Evolutionary conservation across 2,797 vertebrate species (phyloP), one percentile per base, ranked within the genome.

Genomic region (Tokudaia muenninki): DNA sequence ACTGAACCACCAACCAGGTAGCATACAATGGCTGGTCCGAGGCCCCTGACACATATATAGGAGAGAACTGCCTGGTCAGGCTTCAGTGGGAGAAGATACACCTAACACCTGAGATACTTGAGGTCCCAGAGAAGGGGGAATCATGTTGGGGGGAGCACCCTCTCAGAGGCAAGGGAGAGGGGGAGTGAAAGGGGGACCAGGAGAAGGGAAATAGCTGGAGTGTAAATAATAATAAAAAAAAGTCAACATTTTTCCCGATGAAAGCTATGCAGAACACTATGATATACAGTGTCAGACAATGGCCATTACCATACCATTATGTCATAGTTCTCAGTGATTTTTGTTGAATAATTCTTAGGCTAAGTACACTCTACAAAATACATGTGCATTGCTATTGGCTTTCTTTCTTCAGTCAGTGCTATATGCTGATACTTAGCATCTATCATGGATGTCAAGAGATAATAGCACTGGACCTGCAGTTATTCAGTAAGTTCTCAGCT

Each of bases 381-480:
- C 84, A 70, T 14, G 16, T 59, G 29, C 14, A 65, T 84, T 61
- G 34, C 84, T 31, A 6, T 61, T 31, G 26, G 1, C 4, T 94
- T 19, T 93, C n/a, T 91, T 87, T 83, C 89, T 88, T n/a, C 41
- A 84, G 47, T 90, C 74, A 87, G 79, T 57, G 24, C 14, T 59
- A 19, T 47, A 72, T 74, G 31, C 22, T 94, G 24, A 77, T 47
- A 87, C 41, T 11, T 65, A 90, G 75, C 22, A 41, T 12, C 21
- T 29, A 50, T 74, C 4, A 1, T 22, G 2, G 65, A 74, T 89
- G 12, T 22, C 31, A 84, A 79, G 63, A 61, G 41, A 79, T 34
- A 31, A 88, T 57, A 50, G 0, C 59, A 57, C 29, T 74, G 2
- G 47, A 79, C 31, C 29, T 61, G 29, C 14, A 67, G 0, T 34